A percentile compares a stretch with the other conserved stretches of the same genome.
Conservation (phyloP, 2,113 vertebrate species). For the Seriola aureovittata region DNA sequence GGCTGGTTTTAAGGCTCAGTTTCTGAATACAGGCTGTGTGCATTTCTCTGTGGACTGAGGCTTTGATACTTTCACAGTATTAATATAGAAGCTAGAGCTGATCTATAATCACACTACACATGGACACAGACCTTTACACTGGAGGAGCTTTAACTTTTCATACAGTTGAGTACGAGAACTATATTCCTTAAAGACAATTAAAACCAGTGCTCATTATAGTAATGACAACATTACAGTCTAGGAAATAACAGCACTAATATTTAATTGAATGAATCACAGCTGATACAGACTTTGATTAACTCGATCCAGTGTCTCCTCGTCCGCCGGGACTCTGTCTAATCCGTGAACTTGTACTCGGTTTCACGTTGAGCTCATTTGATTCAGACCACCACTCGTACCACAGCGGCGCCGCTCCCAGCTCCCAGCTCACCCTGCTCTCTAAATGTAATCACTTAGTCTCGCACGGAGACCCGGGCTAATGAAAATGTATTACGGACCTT, state of each 20-base stretch:
- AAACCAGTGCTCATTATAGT: too few species aligned
- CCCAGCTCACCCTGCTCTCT: neutral
- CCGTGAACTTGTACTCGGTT: neutral
- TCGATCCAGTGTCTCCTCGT: neutral
- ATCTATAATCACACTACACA: too few species aligned
- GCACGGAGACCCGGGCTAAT: neutral
- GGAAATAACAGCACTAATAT: too few species aligned
- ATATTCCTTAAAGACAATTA: neutral
- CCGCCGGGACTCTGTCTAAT: neutral
- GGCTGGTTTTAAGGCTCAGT: too few species aligned
- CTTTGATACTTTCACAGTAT: too few species aligned
- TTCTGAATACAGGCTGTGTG: too few species aligned
- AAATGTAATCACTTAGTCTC: constrained; percentile 3
- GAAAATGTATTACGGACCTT: neutral
- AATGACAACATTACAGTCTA: neutral
- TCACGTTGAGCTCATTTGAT: neutral
- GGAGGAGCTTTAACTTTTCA: too few species aligned
- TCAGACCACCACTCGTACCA: neutral
- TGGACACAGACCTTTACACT: too few species aligned
- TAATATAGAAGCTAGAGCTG: too few species aligned
- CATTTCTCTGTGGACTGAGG: too few species aligned
- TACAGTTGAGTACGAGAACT: too few species aligned
- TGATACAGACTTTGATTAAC: neutral
- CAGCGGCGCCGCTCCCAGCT: neutral
- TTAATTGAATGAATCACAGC: neutral